phyloP scores from a whole-genome alignment of 2,797 vertebrate genomes.

The Alcedo atthis region DNA sequence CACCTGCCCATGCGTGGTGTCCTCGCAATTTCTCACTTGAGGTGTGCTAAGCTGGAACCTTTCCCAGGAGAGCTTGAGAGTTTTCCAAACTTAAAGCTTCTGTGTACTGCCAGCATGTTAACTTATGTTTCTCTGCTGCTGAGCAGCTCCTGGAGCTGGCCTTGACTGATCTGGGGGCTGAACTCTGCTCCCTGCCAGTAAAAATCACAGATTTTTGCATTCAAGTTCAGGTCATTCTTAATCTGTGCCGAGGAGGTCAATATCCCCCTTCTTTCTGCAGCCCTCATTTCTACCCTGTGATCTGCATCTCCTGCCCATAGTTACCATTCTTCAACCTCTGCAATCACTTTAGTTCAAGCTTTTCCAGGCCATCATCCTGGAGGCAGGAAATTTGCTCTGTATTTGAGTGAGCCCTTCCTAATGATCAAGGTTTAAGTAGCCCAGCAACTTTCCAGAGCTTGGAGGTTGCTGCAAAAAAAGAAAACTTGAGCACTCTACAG shows the following conservation, averaged over 20 bases:
- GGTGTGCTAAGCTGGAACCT: background rate
- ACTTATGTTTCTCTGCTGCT: background rate
- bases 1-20: background rate
- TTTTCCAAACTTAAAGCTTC: background rate
- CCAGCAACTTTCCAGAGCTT: background rate
- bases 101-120: background rate
- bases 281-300: background rate
- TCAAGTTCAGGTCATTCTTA: background rate
- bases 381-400: background rate
- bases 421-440: background rate
- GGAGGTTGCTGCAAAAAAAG: background rate
- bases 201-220: background rate
- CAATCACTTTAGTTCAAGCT: fast-evolving
- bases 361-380: background rate
- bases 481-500: background rate
- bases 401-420: background rate
- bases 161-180: too few relatives aligned
- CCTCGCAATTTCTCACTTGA: background rate
- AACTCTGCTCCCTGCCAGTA: background rate
- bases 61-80: background rate
- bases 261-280: background rate
- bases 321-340: background rate
- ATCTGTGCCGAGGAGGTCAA: background rate
- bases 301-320: background rate
- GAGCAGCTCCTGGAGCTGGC: background rate